These are phyloP conservation scores for Morbakka virulenta DNA, from an alignment of 30 jellyfish, hydroid and myxozoan species.

Conservation along the genomic window DNA sequence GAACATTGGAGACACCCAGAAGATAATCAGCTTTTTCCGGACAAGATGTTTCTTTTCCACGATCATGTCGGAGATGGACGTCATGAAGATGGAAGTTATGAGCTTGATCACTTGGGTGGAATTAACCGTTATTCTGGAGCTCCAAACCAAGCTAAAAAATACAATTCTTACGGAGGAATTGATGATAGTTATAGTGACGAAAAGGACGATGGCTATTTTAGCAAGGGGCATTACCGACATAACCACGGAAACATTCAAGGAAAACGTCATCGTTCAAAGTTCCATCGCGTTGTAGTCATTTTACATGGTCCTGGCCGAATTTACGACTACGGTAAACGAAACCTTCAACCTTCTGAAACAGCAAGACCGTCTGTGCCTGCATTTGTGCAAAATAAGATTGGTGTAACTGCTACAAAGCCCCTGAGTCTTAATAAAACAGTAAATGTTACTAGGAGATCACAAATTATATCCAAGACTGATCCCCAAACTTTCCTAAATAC, in stretches of 20 bases:
- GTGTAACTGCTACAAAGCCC: not conserved
- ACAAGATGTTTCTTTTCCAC: not conserved
- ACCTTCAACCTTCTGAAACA: not conserved
- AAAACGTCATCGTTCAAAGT: conserved; percentile 37
- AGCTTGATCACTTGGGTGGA: not conserved
- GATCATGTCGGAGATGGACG: not conserved
- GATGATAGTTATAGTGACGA: not conserved
- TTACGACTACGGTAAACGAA: not conserved
- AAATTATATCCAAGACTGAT: not conserved
- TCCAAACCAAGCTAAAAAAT: not conserved
- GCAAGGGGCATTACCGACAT: not conserved
- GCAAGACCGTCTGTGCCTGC: not conserved
- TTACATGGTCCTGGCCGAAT: conserved; percentile 62
- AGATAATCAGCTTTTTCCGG: not conserved
- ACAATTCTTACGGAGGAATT: not conserved
- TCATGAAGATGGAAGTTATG: not conserved
- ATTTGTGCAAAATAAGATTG: not conserved
- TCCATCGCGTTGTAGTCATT: conserved; percentile 50
- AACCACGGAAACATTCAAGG: not conserved
- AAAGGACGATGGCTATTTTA: not conserved
- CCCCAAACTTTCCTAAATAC: not conserved
- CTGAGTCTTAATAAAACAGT: not conserved
- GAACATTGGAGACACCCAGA: not conserved
- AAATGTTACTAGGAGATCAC: conserved; percentile 9
- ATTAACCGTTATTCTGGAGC: not conserved